Conservation (phyloP, 2,113 vertebrate species). For the Ictalurus punctatus region DNA sequence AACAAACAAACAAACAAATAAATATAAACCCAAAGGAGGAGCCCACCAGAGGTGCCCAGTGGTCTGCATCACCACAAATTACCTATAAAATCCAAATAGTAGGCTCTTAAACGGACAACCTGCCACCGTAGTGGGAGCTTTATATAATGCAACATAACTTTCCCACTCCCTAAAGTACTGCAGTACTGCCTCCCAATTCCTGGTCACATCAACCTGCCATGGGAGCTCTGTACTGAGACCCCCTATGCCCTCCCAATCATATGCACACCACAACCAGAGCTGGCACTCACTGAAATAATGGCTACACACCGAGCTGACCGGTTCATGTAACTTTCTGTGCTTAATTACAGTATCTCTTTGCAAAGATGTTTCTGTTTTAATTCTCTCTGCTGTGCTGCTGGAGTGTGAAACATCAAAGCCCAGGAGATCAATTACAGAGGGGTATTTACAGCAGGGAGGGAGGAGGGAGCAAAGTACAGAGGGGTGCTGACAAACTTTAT, state of each 20-base stretch:
- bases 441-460: conserved; percentile 64
- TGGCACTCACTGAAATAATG: conserved; percentile 38
- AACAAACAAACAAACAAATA: background rate
- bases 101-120: conserved; percentile 6
- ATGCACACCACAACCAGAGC: background rate
- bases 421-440: conserved; percentile 71
- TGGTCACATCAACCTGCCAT: background rate
- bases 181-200: conserved; percentile 1
- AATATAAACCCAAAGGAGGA: background rate
- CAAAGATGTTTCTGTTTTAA: conserved; percentile 63
- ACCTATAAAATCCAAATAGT: conserved; percentile 16
- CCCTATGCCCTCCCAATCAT: background rate
- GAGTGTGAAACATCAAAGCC: conserved; percentile 60
- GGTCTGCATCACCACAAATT: conserved; percentile 7
- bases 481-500: conserved; percentile 26
- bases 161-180: conserved; percentile 13
- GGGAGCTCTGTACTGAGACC: background rate
- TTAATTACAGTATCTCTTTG: conserved; percentile 61
- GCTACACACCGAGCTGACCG: conserved; percentile 52
- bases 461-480: conserved; percentile 21
- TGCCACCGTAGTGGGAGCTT: background rate
- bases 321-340: conserved; percentile 44
- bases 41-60: conserved; percentile 4
- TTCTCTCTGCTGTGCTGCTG: conserved; percentile 59
- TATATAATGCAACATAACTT: background rate